These are phyloP conservation scores for Pristiophorus japonicus DNA, from an alignment of 2,113 vertebrate species.

Conservation along the genomic window DNA sequence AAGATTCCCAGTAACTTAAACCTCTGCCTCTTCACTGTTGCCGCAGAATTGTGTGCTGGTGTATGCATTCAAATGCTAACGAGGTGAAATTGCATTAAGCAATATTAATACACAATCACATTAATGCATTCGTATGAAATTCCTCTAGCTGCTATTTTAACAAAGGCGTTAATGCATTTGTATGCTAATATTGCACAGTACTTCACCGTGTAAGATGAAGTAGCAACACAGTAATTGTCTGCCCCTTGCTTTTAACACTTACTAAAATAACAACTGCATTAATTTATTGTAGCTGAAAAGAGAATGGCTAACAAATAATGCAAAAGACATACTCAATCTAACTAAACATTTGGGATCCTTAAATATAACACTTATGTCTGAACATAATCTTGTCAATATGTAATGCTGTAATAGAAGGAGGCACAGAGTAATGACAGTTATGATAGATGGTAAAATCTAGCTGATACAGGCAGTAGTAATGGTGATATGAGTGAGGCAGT, in stretches of 20 bases:
- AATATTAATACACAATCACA: conserved; percentile 3
- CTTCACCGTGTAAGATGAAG: neutral
- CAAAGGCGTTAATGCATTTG: neutral
- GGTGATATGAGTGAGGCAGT: conserved; percentile 31
- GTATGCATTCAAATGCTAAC: conserved; percentile 1
- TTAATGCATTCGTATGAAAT: neutral
- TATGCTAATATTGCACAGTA: neutral
- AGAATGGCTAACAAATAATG: neutral
- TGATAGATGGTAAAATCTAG: conserved; percentile 29
- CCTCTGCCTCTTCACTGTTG: neutral
- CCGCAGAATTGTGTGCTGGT: neutral
- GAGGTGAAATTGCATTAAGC: neutral
- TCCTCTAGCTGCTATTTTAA: conserved; percentile 3
- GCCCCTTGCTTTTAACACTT: neutral
- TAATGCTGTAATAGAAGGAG: neutral
- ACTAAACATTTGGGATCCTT: neutral
- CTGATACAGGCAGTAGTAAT: conserved; percentile 25
- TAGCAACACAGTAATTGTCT: neutral
- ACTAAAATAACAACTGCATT: neutral
- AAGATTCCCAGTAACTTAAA: neutral
- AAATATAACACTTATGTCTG: too few relatives aligned
- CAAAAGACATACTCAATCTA: neutral
- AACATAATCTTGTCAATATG: conserved; percentile 15
- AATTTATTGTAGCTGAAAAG: conserved; percentile 7
- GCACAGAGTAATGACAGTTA: neutral